Evolutionary conservation across 2,113 vertebrate species (phyloP).

Genomic region (Campylomormyrus numenius): DNA sequence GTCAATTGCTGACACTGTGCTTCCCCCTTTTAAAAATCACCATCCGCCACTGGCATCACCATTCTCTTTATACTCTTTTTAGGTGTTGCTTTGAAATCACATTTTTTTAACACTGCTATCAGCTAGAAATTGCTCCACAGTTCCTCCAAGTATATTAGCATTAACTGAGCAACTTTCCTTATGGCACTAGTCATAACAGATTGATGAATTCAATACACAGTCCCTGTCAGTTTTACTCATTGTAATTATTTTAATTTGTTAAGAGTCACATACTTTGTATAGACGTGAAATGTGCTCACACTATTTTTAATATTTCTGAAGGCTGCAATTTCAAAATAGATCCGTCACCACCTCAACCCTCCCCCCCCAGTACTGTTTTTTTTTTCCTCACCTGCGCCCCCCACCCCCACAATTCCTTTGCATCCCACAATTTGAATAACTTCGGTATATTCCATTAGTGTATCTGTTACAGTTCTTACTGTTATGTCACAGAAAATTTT

Average conservation of each 20-base stretch:
- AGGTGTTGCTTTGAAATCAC: not conserved
- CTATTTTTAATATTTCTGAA: not conserved
- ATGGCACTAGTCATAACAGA: not conserved
- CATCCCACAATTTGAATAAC: not conserved
- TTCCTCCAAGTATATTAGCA: not conserved
- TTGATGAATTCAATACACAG: not conserved
- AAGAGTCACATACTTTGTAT: not conserved
- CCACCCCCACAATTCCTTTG: not conserved
- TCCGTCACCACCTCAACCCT: not conserved
- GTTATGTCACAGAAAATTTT: not conserved
- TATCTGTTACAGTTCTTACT: not conserved
- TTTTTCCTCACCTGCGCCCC: not conserved
- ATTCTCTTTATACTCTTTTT: not conserved
- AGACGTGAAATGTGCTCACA: not conserved
- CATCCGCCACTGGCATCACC: not conserved
- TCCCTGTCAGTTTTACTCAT: not conserved
- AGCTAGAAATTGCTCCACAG: not conserved
- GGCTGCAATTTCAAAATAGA: not conserved
- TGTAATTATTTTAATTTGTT: not conserved
- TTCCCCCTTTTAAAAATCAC: not conserved
- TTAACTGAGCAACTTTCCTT: not conserved
- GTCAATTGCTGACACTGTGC: not conserved
- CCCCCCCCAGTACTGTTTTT: not conserved
- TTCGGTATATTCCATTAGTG: not conserved
- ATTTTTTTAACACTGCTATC: not conserved